Conservation (phyloP, 2,888 invertebrate species). For the Lottia scabra region DNA sequence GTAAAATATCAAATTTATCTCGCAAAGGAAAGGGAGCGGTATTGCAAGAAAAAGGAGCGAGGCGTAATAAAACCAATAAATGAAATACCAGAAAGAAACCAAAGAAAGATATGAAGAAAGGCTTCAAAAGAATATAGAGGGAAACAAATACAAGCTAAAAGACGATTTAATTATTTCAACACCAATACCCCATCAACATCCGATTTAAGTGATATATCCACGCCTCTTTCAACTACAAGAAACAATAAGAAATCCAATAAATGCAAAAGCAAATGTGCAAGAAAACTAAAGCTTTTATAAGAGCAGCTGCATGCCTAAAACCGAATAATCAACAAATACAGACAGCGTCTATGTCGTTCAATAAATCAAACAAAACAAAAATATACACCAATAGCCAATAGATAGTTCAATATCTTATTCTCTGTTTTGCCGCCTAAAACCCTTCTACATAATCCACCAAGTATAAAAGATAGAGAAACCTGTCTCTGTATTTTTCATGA, state of each 20-base stretch:
- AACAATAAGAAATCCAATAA: neutral
- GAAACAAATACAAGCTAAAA: neutral
- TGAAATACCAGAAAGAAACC: too few relatives aligned
- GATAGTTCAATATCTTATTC: neutral
- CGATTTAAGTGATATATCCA: neutral
- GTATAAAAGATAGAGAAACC: neutral
- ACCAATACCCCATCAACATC: neutral
- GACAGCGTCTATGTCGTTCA: neutral
- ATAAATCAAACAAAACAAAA: neutral
- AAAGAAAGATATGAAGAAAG: neutral
- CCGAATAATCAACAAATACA: neutral
- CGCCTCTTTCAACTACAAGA: neutral
- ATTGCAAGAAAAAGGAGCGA: too few relatives aligned
- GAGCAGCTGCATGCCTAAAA: neutral
- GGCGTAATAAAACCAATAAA: too few relatives aligned
- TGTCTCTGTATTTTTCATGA: neutral
- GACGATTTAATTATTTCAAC: too few relatives aligned
- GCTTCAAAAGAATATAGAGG: neutral
- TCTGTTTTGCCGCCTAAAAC: neutral
- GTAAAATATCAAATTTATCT: too few relatives aligned
- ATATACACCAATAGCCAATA: neutral
- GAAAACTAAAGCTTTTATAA: neutral
- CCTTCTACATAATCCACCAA: neutral
- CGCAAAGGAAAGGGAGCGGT: too few relatives aligned
- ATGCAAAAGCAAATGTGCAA: neutral